Evolutionary conservation across 2,113 vertebrate species (phyloP).

Genomic region (Bujurquina vittata): DNA sequence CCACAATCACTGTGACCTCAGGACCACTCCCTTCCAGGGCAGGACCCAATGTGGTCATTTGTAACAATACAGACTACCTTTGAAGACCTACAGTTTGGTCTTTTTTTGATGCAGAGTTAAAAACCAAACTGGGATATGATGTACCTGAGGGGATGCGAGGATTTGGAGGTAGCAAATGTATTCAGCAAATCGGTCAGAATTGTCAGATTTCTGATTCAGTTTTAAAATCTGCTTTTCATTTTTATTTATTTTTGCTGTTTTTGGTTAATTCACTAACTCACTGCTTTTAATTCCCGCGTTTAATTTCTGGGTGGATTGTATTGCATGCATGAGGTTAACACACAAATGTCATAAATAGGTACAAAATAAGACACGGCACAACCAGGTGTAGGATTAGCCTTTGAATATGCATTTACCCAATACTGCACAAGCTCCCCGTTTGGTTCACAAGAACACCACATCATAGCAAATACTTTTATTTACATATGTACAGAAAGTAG

Average conservation of each 20-base stretch:
- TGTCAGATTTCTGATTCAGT: neutral
- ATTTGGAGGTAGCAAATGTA: slow-evolving; percentile 52
- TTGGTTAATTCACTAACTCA: neutral
- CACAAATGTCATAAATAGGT: slow-evolving; percentile 44
- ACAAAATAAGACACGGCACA: slow-evolving; percentile 44
- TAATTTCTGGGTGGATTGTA: slow-evolving; percentile 11
- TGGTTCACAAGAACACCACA: slow-evolving; percentile 57
- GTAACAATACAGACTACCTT: slow-evolving; percentile 58
- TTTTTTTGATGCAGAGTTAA: neutral
- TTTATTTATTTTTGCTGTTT: neutral
- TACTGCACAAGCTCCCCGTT: slow-evolving; percentile 66
- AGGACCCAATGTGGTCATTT: slow-evolving; percentile 52
- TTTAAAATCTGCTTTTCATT: neutral
- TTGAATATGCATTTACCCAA: slow-evolving; percentile 56
- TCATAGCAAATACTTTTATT: slow-evolving; percentile 63
- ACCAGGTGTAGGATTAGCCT: slow-evolving; percentile 29
- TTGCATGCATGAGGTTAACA: slow-evolving; percentile 46
- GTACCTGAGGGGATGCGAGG: slow-evolving; percentile 7
- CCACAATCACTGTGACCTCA: slow-evolving; percentile 62
- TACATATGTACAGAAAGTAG: slow-evolving; percentile 68
- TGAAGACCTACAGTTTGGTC: slow-evolving; percentile 7
- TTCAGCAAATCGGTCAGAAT: neutral
- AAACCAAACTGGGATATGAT: neutral
- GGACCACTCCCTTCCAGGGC: slow-evolving; percentile 62
- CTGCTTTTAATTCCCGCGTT: neutral